Conservation (phyloP, 2,888 invertebrate genomes). For the Eremobia ochroleuca region DNA sequence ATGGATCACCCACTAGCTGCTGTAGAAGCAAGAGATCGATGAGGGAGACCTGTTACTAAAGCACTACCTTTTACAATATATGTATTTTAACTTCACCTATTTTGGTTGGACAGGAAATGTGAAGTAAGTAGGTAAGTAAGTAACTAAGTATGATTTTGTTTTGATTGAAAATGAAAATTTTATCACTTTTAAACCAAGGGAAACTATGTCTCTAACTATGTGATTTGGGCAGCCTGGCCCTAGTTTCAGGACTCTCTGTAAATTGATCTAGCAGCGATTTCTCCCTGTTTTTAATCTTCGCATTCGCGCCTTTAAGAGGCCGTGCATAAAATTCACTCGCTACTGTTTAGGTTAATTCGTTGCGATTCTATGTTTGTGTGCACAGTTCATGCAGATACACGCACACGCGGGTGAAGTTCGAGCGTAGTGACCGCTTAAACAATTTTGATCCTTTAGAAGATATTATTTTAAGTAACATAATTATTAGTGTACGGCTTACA, state of each 20-base stretch:
- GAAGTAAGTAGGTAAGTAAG: not conserved
- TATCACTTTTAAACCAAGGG: not conserved
- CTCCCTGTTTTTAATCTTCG: too few species aligned
- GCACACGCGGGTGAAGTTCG: too few species aligned
- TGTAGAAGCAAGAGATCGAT: slow-evolving; percentile 47
- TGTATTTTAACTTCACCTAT: slow-evolving; percentile 24
- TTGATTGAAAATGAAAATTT: not conserved
- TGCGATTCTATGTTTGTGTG: too few species aligned
- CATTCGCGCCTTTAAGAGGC: too few species aligned
- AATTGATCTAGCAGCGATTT: not conserved
- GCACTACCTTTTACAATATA: slow-evolving; percentile 13
- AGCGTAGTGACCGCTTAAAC: too few species aligned
- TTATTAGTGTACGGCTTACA: too few species aligned
- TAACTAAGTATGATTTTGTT: not conserved
- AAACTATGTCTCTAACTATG: not conserved
- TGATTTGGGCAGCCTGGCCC: not conserved
- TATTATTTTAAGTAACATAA: too few species aligned
- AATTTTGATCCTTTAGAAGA: too few species aligned
- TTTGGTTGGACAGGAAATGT: not conserved
- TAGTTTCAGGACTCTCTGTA: not conserved
- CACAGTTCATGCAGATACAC: too few species aligned
- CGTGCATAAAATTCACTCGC: too few species aligned
- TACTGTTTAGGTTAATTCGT: too few species aligned
- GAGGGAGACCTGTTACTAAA: slow-evolving; percentile 36
- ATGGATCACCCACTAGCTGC: slow-evolving; percentile 48